Base-by-base conservation (phyloP, 2,888 invertebrate genomes). In the Sisyra terminalis region DNA sequence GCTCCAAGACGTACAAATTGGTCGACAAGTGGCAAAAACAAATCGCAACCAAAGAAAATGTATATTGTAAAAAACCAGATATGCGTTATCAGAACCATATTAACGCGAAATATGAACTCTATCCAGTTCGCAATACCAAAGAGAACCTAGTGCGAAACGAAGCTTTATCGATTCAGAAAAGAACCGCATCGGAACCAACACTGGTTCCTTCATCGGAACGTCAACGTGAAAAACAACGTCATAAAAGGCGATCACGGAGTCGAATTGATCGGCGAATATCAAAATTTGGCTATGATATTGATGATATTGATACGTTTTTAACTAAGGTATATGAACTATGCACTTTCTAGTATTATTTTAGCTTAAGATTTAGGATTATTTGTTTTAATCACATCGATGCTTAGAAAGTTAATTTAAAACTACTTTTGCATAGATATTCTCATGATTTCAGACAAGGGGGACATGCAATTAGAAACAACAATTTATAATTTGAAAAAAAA, bases 281-380 rank as follows among this genome's bases (percentile, higher is more conserved):
- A 15, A 16, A 61, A 54, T 83, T 85, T 52, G 85, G 85, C 40
- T 85, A 86, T 52, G 83, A 85, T 50, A 85, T 86, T 39, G 71
- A 75, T 46, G 84, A 86, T 59, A 70, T 86, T 46, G 84, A 85
- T 56, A 75, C 75, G 46, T 85, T 85, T 57, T 66, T 86, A 40
- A 75, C 78, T 5, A 80, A 82, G 71, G 80, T 79, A 56, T 60
- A 60, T 31, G 36, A 34, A 29, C 9, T 34, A 37, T 15, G 32
- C 13, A 15, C 29, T 5, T 43, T 36, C 3, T 3, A 7, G 2
- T 36, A 36, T 2, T n/a, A n/a, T n/a, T n/a, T n/a, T n/a, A 3
- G 11, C 11, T 2, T 31, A 11, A 3, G 5, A 31, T 31, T 31
- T 31, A 31, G n/a, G 4, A 11, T n/a, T n/a, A n/a, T n/a, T n/a